Evolutionary conservation across 2,113 vertebrate species (phyloP).

Genomic region (Uria aalge): DNA sequence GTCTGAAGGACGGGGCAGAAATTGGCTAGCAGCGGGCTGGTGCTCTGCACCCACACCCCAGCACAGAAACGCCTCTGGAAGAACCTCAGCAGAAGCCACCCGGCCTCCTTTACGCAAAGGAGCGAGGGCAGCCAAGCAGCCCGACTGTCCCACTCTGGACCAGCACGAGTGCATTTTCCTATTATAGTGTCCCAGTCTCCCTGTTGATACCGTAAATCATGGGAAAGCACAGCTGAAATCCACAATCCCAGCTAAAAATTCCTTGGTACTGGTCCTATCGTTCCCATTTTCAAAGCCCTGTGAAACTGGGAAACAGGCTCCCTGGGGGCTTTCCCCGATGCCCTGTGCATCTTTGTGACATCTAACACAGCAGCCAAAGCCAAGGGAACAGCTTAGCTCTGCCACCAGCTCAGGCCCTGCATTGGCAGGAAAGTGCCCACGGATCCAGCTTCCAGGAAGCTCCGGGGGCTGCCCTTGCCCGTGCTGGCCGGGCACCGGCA

Average conservation of each 20-base stretch:
- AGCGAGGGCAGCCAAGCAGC: accelerated
- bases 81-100: neutral
- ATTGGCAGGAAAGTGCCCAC: neutral
- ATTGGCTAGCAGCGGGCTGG: accelerated
- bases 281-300: neutral
- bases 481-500: neutral
- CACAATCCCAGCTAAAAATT: neutral
- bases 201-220: too few relatives aligned
- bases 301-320: neutral
- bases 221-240: neutral
- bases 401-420: neutral
- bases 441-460: too few relatives aligned
- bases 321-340: neutral
- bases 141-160: accelerated
- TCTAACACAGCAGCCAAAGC: neutral
- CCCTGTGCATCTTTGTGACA: neutral
- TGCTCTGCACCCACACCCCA: neutral
- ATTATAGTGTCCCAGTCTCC: neutral
- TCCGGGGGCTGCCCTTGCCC: neutral
- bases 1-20: neutral
- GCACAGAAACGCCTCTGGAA: neutral
- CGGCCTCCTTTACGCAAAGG: neutral
- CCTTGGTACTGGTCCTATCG: neutral
- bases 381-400: neutral
- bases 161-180: accelerated